Base-by-base conservation (phyloP, 2,113 vertebrate genomes). In the Hyperoodon ampullatus region DNA sequence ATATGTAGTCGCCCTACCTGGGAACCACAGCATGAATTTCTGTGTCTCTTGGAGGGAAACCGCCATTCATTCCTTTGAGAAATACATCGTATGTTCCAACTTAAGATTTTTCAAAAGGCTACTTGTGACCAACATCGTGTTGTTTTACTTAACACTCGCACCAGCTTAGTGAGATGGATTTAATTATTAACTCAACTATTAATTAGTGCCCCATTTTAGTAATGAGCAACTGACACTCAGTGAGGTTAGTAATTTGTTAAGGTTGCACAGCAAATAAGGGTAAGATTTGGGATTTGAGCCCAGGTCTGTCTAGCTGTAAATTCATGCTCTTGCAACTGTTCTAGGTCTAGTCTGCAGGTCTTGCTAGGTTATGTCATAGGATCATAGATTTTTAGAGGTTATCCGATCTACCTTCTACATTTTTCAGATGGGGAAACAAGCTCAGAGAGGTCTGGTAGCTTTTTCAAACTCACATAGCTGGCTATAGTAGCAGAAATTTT, bases 31-130 rank as follows among this genome's bases (percentile, higher is more conserved):
- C 39, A 72, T 85, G 70, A 83, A 80, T 94, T 81, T 55, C 74
- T 60, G 13, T 92, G 16, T 90, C 71, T 87, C 68, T 84, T 61
- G 23, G 61, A 78, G 10, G 58, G 74, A 7, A 89, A 21, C 26
- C 78, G 53, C 68, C 63, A 86, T n/a, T 66, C 26, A 61, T 89
- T 95, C 50, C 60, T 87, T 66, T 75, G 77, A 33, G 39, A 96
- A 93, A 81, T 47, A 65, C 74, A 70, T 90, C 72, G 70, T 78
- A 39, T 47, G 6, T 72, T 91, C 53, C 44, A 90, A 68, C n/a
- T 77, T 90, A 78, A 94, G 74, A 81, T 74, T 60, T 87, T 80
- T 77, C 24, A 23, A 77, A 55, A 83, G 28, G n/a, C 60, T 26
- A 19, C 47, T 86, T 86, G 28, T 21, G 9, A 66, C 16, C 66